Base-by-base conservation (phyloP, 2,888 invertebrate genomes). In the Mimas tiliae region DNA sequence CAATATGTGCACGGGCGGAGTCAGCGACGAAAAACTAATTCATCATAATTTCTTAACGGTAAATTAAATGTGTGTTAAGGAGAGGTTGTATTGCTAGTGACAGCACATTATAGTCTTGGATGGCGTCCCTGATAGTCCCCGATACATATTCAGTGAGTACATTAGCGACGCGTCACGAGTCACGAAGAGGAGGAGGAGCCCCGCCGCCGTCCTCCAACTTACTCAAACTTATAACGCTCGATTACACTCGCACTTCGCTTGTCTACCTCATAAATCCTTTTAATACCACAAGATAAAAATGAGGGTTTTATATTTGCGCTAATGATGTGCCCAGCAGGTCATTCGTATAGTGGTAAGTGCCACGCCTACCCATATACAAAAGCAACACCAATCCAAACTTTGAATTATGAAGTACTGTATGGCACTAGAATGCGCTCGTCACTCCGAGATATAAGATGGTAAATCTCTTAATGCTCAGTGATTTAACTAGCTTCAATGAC, bases 91-190 rank as follows among this genome's bases (percentile, higher is more conserved):
- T 38, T 58, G 58, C 16, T 19, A 42, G 19, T 42, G 42, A 55
- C 55, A 42, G 58, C 58, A 19, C 58, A 58, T 58, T 58, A 58
- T 9, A 16, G 38, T 12, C 19, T 77, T 76, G 77, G 9, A 27
- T 52, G 33, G n/a, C 27, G 52, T 1, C 38, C 42, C 38, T 75
- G 75, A 83, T 85, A 83, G 52, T 1, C 38, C 42, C 38, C 75
- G 75, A 83, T 85, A 83, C 81, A 85, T 84, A 86, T 84, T 87
- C 83, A 85, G 74, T 71, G 80, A 75, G 69, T 72, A 75, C 80
- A 82, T 83, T 82, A 84, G 70, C 68, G 51, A 1, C 14, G 45
- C 45, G n/a, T n/a, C n/a, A n/a, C n/a, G n/a, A n/a, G 42, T 42
- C 11, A 42, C 8, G 16, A 38, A n/a, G 52, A 27, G n/a, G n/a